Conservation (phyloP, 2,888 invertebrate species). For the Orgyia antiqua region DNA sequence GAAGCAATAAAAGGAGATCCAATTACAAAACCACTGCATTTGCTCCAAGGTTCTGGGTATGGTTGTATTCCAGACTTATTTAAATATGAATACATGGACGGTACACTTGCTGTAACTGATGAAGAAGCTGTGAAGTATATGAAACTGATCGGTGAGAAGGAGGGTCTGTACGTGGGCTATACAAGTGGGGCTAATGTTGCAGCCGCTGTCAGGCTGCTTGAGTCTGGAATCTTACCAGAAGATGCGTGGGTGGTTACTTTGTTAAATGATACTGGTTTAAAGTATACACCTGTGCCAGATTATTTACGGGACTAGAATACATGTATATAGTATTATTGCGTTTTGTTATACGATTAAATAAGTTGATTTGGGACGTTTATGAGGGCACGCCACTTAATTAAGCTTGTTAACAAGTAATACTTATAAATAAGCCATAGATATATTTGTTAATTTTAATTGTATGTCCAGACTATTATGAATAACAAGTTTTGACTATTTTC, state of each 20-base stretch:
- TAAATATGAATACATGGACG: slow-evolving; percentile 57
- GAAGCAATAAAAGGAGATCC: slow-evolving; percentile 59
- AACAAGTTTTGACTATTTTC: too few relatives aligned
- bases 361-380: too few relatives aligned
- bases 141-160: slow-evolving; percentile 54
- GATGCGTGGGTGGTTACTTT: slow-evolving; percentile 64
- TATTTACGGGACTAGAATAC: too few relatives aligned
- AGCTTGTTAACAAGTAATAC: too few relatives aligned
- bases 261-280: slow-evolving; percentile 61
- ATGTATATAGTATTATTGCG: too few relatives aligned
- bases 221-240: slow-evolving; percentile 52
- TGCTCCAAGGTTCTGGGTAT: slow-evolving; percentile 67
- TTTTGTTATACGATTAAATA: neutral
- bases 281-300: slow-evolving; percentile 32
- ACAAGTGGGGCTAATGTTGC: slow-evolving; percentile 69
- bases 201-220: slow-evolving; percentile 57
- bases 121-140: slow-evolving; percentile 56
- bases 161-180: slow-evolving; percentile 65
- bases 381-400: too few relatives aligned
- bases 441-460: too few relatives aligned
- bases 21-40: slow-evolving; percentile 61
- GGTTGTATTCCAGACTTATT: slow-evolving; percentile 60
- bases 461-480: too few relatives aligned
- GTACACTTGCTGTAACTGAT: slow-evolving; percentile 55
- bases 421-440: too few relatives aligned